Evolutionary conservation across 1,140 invertebrate genomes (phyloP), one percentile per base, ranked within the genome.

Genomic region (Drosophila repleta): DNA sequence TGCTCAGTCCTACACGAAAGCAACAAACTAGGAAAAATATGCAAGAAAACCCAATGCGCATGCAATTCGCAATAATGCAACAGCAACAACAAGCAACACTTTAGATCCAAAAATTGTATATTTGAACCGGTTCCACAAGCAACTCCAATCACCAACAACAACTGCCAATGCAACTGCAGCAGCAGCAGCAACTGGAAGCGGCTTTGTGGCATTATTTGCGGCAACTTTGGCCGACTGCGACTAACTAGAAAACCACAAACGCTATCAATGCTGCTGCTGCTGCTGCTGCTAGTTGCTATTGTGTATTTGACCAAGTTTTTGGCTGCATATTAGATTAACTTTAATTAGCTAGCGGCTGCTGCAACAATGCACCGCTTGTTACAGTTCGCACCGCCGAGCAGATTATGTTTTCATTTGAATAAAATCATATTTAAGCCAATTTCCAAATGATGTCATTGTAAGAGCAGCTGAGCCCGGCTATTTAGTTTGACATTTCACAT

Each of bases 401-500:
- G 29, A 17, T 13, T 5, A 26, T 18, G 18, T 37, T 35, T 46
- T 10, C 61, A 26, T 39, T 60, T 58, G 32, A 39, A 57, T 60
- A 57, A 53, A 20, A 24, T 26, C 29, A 48, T 53, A 8, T 11
- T 53, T 51, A 18, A 29, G 21, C 18, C 65, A 18, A 13, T 41
- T 46, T 56, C 5, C 29, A 26, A 87, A 67, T 88, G 79, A 88
- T 79, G 83, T 88, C 83, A 88, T 83, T 70, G 82, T 73, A 88
- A 88, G 76, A 76, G 62, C 75, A 69, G n/a, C 24, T 53, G 41
- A 56, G 58, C 55, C n/a, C 60, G 39, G 46, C 51, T 65, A 48
- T 79, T 72, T 57, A 61, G 61, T 74, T 74, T 87, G 79, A 88
- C 83, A 87, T 87, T 84, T 83, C 79, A 76, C 80, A 83, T 83